Conservation (phyloP, 2,888 invertebrate species). For the Drosophila mulleri region DNA sequence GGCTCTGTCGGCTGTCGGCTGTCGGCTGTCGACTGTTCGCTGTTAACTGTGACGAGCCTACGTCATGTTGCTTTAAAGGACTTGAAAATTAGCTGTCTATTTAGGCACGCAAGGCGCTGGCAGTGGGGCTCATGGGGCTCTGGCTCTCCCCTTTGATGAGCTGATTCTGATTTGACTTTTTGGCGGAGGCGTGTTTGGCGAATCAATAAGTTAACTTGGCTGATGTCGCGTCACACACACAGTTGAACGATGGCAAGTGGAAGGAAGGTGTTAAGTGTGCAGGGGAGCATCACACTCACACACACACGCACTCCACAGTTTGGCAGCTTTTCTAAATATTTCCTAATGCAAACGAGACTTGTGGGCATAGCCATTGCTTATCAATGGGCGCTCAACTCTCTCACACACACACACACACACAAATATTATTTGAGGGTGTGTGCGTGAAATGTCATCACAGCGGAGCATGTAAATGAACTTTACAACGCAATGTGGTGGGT, state of each 20-base stretch:
- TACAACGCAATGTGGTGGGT: constrained; percentile 66
- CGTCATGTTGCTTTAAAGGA: constrained; percentile 71
- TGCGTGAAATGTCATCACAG: constrained; percentile 76
- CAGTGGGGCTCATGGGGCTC: constrained; percentile 14
- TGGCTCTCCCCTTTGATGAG: constrained; percentile 45
- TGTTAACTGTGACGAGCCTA: constrained; percentile 51
- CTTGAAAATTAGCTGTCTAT: constrained; percentile 80
- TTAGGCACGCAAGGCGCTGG: constrained; percentile 66
- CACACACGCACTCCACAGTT: constrained; percentile 22
- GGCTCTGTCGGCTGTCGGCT: constrained; percentile 1
- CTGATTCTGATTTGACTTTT: constrained; percentile 58
- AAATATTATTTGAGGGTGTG: constrained; percentile 32
- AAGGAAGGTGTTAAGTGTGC: constrained; percentile 42
- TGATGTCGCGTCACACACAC: constrained; percentile 37
- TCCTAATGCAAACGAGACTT: constrained; percentile 68
- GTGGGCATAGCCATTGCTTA: constrained; percentile 53
- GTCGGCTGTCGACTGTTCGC: background rate
- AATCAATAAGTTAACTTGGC: constrained; percentile 74
- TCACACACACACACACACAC: constrained; percentile 16
- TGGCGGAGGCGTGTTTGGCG: constrained; percentile 54
- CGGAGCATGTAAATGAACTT: constrained; percentile 81
- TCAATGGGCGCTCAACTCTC: constrained; percentile 67
- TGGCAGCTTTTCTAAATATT: constrained; percentile 71
- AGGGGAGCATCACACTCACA: background rate
- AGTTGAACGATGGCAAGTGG: constrained; percentile 10